These are phyloP conservation scores for Cantharis nigra DNA, from an alignment of 2,888 invertebrate genomes.

Conservation along the genomic window DNA sequence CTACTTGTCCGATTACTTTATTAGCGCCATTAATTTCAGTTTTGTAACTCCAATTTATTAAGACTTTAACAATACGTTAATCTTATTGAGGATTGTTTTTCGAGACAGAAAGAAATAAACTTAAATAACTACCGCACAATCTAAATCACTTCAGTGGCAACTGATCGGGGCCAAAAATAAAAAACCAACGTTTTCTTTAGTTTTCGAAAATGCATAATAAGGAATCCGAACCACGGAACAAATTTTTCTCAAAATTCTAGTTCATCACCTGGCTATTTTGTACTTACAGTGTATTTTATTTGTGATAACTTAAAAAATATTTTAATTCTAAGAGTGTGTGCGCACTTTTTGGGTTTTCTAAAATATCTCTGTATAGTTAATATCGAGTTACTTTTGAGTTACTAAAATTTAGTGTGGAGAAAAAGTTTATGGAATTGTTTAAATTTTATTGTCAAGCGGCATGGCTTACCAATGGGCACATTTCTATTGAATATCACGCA, in stretches of 20 bases:
- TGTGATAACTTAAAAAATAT: no score
- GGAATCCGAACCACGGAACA: no score
- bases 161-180: not conserved
- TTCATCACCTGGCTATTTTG: no score
- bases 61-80: not conserved
- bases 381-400: no score
- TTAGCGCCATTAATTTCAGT: not conserved
- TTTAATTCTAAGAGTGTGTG: no score
- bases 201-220: not conserved
- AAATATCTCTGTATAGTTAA: no score
- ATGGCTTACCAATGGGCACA: conserved; percentile 39
- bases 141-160: not conserved
- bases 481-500: conserved; percentile 44
- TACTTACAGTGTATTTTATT: no score
- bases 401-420: no score
- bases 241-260: no score
- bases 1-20: conserved; percentile 25
- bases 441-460: conserved; percentile 14
- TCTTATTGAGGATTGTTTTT: not conserved
- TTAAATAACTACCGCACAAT: not conserved
- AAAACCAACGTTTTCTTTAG: not conserved
- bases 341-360: no score
- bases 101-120: not conserved
- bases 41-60: not conserved
- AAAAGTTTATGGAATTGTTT: not conserved